These are phyloP conservation scores for Leucoptera coffeella DNA, from an alignment of 2,888 invertebrate species.

Conservation along the genomic window DNA sequence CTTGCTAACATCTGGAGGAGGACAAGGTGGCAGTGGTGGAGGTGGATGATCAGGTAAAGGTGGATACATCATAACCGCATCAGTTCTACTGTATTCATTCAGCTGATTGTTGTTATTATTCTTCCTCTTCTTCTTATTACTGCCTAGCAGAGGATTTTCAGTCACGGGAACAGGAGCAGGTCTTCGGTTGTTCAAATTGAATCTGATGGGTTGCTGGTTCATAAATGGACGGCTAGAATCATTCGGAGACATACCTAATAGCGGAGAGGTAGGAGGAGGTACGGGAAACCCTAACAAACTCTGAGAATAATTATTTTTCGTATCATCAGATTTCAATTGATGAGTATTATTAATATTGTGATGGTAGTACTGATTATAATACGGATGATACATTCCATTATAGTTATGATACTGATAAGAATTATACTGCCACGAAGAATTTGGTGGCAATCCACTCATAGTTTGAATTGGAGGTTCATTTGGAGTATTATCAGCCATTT, in stretches of 20 bases:
- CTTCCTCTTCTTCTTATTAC: conserved; percentile 65
- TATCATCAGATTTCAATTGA: conserved; percentile 14
- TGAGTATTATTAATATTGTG: conserved; percentile 20
- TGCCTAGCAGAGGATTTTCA: conserved; percentile 32
- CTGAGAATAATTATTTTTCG: conserved; percentile 17
- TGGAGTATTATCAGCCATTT: conserved; percentile 30
- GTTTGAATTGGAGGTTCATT: conserved; percentile 43
- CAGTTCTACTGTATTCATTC: conserved; percentile 34
- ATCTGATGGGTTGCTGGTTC: conserved; percentile 38
- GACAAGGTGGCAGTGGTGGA: conserved; percentile 42
- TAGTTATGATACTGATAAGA: conserved; percentile 33
- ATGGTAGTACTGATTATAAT: conserved; percentile 43
- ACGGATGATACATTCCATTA: conserved; percentile 37
- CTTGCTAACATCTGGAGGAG: conserved; percentile 35
- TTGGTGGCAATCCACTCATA: conserved; percentile 32
- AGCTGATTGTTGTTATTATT: conserved; percentile 68
- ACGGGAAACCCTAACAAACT: conserved; percentile 21
- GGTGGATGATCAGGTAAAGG: conserved; percentile 55
- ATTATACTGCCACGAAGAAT: conserved; percentile 39
- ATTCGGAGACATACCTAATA: conserved; percentile 38
- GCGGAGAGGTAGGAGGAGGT: conserved; percentile 24
- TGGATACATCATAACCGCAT: conserved; percentile 20
- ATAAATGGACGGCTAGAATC: conserved; percentile 34
- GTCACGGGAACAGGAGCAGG: conserved; percentile 26
- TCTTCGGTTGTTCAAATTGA: conserved; percentile 37